Conservation (phyloP, 2,797 vertebrate species). For the Falco berigora region DNA sequence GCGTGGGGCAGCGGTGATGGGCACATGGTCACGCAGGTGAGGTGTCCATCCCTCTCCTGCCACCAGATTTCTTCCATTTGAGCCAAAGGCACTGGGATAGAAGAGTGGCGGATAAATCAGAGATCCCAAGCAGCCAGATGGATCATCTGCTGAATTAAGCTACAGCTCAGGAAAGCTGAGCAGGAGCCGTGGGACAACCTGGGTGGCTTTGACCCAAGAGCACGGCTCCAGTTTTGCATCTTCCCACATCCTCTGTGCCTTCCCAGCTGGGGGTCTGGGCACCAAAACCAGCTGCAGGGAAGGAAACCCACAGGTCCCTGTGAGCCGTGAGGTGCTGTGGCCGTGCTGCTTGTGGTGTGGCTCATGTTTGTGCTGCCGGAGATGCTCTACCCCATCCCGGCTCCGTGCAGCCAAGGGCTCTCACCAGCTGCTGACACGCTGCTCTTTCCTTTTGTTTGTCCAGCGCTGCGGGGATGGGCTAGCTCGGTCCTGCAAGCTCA, state of each 20-base stretch:
- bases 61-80: neutral
- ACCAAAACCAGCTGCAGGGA: accelerated
- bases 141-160: neutral
- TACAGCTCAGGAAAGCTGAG: neutral
- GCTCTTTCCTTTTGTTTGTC: neutral
- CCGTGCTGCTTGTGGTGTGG: neutral
- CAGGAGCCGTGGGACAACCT: neutral
- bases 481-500: neutral
- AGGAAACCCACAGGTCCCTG: neutral
- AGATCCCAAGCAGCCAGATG: neutral
- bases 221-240: neutral
- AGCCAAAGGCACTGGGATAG: neutral
- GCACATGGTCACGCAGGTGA: accelerated
- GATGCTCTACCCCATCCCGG: neutral
- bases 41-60: neutral
- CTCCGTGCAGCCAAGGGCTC: neutral
- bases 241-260: neutral
- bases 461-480: neutral
- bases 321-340: neutral
- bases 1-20: neutral
- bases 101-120: neutral
- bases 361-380: neutral
- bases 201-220: neutral
- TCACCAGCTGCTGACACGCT: neutral
- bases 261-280: neutral